phyloP scores from a whole-genome alignment of 2,888 invertebrate species.

The Atherix ibis region DNA sequence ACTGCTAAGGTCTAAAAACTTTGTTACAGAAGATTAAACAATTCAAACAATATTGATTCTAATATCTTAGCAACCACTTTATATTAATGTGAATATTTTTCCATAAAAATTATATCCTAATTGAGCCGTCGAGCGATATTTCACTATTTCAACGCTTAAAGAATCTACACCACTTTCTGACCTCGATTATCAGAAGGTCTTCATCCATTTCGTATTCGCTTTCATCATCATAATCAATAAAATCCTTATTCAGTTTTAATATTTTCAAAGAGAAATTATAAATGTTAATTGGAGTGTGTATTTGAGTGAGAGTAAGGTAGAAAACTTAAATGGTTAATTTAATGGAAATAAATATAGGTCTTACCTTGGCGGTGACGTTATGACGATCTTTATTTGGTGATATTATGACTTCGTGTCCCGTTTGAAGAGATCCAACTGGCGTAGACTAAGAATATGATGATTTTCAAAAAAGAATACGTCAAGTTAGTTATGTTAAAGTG shows the following conservation, averaged over 20 bases:
- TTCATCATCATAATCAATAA: conserved; percentile 28
- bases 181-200: conserved; percentile 33
- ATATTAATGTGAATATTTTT: too few species aligned
- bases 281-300: too few species aligned
- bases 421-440: conserved; percentile 81
- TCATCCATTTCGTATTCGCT: conserved; percentile 24
- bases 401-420: conserved; percentile 78
- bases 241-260: conserved; percentile 12
- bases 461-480: too few species aligned
- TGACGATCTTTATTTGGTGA: conserved; percentile 81
- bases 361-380: conserved; percentile 65
- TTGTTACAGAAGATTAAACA: too few species aligned
- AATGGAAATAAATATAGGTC: conserved; percentile 12
- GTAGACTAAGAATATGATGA: conserved; percentile 72
- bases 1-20: too few species aligned
- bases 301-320: background rate
- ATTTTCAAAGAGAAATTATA: conserved; percentile 6
- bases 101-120: too few species aligned
- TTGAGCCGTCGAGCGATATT: too few species aligned
- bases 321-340: background rate
- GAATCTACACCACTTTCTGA: too few species aligned
- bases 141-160: too few species aligned
- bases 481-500: conserved; percentile 11
- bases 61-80: too few species aligned
- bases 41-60: too few species aligned